Conservation (phyloP, 2,113 vertebrate species). For the Phyllopteryx taeniolatus region DNA sequence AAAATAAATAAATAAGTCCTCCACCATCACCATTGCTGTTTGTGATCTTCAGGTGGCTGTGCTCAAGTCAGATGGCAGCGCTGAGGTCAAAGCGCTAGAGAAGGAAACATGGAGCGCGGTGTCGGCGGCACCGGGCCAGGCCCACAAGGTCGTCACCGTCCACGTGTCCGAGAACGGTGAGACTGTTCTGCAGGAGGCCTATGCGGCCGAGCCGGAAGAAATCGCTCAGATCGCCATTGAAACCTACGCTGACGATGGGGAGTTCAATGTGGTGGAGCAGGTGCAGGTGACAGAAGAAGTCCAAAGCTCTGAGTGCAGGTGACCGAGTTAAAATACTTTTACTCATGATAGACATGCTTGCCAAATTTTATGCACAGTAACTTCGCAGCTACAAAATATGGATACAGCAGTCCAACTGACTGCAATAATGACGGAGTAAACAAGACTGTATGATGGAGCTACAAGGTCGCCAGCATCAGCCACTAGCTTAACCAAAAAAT, state of each 20-base stretch:
- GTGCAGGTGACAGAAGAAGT: slow-evolving; percentile 76
- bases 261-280: slow-evolving; percentile 84
- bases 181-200: slow-evolving; percentile 73
- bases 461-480: no score
- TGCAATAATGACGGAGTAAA: no score
- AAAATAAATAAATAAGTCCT: background rate
- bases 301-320: slow-evolving; percentile 71
- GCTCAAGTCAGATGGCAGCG: slow-evolving; percentile 76
- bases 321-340: background rate
- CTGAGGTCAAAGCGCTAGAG: slow-evolving; percentile 72
- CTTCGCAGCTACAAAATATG: no score
- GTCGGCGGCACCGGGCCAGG: slow-evolving; percentile 41
- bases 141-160: slow-evolving; percentile 84
- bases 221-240: slow-evolving; percentile 84
- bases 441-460: no score
- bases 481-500: no score
- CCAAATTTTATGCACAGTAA: no score
- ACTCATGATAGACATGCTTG: background rate
- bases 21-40: no score
- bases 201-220: slow-evolving; percentile 68
- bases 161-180: slow-evolving; percentile 81
- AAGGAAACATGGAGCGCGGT: slow-evolving; percentile 54
- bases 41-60: slow-evolving; percentile 69
- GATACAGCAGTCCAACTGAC: no score
- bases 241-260: slow-evolving; percentile 67